Percentiles rank a stretch among this genome's conserved stretches.
phyloP scores from a whole-genome alignment of 2,888 invertebrate genomes.

The Tetanocera ferruginea region DNA sequence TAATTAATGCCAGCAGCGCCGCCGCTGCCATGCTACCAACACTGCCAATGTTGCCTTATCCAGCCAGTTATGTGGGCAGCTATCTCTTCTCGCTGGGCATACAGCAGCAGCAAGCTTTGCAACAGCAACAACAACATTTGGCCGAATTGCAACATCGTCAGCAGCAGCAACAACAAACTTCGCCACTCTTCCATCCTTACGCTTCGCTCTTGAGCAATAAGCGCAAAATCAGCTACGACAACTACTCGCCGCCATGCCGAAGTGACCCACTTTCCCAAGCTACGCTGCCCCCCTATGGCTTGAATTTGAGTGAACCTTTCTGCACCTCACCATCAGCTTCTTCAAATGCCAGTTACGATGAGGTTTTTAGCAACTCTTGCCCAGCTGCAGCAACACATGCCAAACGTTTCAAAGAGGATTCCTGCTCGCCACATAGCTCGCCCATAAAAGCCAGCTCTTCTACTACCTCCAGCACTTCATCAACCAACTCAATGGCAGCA shows the following conservation, averaged over 20 bases:
- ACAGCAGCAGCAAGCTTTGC: slow-evolving; percentile 72
- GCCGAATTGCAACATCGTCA: slow-evolving; percentile 47
- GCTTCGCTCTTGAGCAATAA: slow-evolving; percentile 57
- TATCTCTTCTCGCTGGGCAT: slow-evolving; percentile 77
- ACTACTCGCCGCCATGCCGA: slow-evolving; percentile 55
- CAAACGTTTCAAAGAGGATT: slow-evolving; percentile 61
- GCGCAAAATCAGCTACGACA: slow-evolving; percentile 54
- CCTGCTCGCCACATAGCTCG: slow-evolving; percentile 60
- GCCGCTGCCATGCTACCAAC: slow-evolving; percentile 63
- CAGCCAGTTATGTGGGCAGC: slow-evolving; percentile 76
- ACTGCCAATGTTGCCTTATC: slow-evolving; percentile 74
- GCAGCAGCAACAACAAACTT: slow-evolving; percentile 49
- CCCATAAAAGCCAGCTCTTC: slow-evolving; percentile 53
- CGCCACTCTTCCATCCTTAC: slow-evolving; percentile 61
- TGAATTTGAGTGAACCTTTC: slow-evolving; percentile 53
- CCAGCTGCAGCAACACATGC: slow-evolving; percentile 1
- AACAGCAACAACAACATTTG: slow-evolving; percentile 49
- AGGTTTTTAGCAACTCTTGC: slow-evolving; percentile 44
- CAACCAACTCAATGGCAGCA: slow-evolving; percentile 21
- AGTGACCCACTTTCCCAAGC: slow-evolving; percentile 46
- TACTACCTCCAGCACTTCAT: slow-evolving; percentile 17
- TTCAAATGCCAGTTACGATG: slow-evolving; percentile 60
- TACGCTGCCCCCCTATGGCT: slow-evolving; percentile 41
- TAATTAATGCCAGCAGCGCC: slow-evolving; percentile 70
- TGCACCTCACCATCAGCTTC: slow-evolving; percentile 68